Conservation (phyloP, 2,113 vertebrate genomes). For the Gopherus flavomarginatus region DNA sequence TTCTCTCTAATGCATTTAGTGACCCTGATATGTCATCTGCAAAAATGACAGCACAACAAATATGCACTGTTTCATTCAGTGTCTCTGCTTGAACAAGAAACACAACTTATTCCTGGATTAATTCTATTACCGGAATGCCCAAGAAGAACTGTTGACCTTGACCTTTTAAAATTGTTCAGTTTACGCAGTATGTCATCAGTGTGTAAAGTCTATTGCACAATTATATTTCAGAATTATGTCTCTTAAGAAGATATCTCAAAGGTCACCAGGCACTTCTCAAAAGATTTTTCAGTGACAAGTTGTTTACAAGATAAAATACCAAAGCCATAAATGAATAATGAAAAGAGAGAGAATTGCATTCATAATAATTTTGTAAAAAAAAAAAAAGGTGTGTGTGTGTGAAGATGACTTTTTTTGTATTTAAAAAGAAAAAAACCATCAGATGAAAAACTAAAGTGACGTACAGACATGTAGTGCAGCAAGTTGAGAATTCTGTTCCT, state of each 20-base stretch:
- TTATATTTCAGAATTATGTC: slow-evolving; percentile 37
- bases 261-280: neutral
- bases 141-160: slow-evolving; percentile 22
- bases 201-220: slow-evolving; percentile 41
- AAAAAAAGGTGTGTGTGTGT: neutral
- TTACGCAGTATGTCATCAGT: slow-evolving; percentile 10
- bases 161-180: slow-evolving; percentile 39
- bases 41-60: neutral
- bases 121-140: neutral
- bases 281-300: slow-evolving; percentile 44
- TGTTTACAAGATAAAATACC: slow-evolving; percentile 53
- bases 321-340: slow-evolving; percentile 57
- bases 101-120: neutral
- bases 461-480: neutral
- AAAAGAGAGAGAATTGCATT: slow-evolving; percentile 28
- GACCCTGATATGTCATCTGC: neutral
- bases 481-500: neutral
- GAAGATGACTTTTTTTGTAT: neutral
- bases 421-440: neutral
- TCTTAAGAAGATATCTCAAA: slow-evolving; percentile 32
- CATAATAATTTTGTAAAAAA: neutral
- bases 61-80: neutral
- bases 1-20: slow-evolving; percentile 4
- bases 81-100: neutral
- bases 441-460: slow-evolving; percentile 1